Evolutionary conservation across 1,140 invertebrate genomes (phyloP), one percentile per base, ranked within the genome.

Genomic region (Calliopsis andreniformis): DNA sequence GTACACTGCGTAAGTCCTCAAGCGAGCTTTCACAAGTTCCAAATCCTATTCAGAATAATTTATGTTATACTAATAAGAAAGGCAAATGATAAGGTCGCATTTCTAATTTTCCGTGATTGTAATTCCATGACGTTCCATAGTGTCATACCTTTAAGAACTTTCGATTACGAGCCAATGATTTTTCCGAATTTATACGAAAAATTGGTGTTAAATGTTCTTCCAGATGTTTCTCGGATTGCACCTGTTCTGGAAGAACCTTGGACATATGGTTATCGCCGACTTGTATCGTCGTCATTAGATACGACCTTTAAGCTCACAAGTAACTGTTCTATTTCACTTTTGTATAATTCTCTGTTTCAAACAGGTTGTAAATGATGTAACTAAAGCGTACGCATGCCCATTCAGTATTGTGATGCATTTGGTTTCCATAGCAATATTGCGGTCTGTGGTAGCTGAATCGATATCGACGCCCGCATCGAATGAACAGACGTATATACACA

Each of bases 1-100:
- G 30, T 89, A 92, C 8, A 87, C 86, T 10, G 89, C 84, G 20
- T 90, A 80, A 49, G 89, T 92, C 82, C 91, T 86, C 30, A 91
- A 66, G 53, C 89, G 86, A 18, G 91, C 90, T 68, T 87, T 90
- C 6, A 85, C 59, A 55, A 88, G 80, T 78, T 89, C 87, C 61
- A 92, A 76, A 63, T 92, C 89, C 91, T 92, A 56, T n/a, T 73
- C 6, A 35, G 8, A 32, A 81, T 28, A 3, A 10, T 12, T 35
- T 12, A n/a, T 20, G 6, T 35, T 20, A 1, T 10, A 20, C 1
- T 20, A 35, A 35, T 35, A 56, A n/a, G 5, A 20, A 58, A n/a
- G 1, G 0, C 7, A 7, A 47, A 8, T n/a, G n/a, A n/a, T n/a
- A n/a, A n/a, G n/a, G n/a, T n/a, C n/a, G n/a, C n/a, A n/a, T 2